Conservation (phyloP, 2,888 invertebrate genomes). For the Tethea ocularis region DNA sequence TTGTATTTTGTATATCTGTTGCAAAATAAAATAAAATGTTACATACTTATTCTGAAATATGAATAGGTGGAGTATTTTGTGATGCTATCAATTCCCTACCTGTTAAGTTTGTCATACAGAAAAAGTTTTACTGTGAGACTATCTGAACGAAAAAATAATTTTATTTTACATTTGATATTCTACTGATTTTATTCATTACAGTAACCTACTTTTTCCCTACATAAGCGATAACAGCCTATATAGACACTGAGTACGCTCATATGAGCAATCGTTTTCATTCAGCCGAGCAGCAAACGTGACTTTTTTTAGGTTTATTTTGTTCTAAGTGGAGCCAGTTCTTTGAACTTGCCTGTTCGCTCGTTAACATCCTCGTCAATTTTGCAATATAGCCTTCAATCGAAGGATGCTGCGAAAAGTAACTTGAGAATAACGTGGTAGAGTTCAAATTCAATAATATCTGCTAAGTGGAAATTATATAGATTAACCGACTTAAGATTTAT, state of each 20-base stretch:
- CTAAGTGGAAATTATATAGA: not conserved
- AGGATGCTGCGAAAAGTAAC: not conserved
- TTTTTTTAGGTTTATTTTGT: conserved; percentile 58
- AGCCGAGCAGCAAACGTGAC: conserved; percentile 59
- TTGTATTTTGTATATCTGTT: no score
- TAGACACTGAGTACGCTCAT: conserved; percentile 22
- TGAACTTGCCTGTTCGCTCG: conserved; percentile 63
- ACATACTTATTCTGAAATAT: no score
- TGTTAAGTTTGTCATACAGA: no score
- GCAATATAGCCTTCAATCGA: conserved; percentile 15
- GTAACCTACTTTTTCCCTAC: conserved; percentile 1
- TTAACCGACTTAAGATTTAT: not conserved
- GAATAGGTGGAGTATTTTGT: no score
- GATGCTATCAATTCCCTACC: no score
- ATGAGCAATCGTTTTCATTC: conserved; percentile 57
- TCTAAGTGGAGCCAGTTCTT: conserved; percentile 53
- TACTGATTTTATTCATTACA: no score
- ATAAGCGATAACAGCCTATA: conserved; percentile 12
- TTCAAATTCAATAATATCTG: conserved; percentile 1
- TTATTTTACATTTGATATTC: no score
- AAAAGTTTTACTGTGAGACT: no score
- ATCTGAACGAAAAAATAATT: no score
- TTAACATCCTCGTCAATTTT: conserved; percentile 48
- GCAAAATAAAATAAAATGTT: no score
- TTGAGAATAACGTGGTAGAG: not conserved